Conservation (phyloP, 2,888 invertebrate genomes). For the Caenorhabditis sp. region DNA sequence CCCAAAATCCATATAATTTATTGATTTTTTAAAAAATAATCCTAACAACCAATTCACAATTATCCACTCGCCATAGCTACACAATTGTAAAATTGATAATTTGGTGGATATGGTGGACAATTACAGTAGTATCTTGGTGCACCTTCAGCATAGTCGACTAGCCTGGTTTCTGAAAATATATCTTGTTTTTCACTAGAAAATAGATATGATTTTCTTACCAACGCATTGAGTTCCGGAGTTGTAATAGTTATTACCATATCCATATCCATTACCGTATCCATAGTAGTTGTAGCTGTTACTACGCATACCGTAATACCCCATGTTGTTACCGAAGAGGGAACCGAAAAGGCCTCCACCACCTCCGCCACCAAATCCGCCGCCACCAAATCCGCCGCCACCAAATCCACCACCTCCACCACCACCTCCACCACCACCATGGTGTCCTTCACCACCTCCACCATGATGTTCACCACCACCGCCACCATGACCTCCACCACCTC, state of each 20-base stretch:
- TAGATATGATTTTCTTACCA: not conserved
- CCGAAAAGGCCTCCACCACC: not conserved
- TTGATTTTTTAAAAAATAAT: too few species aligned
- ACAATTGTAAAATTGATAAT: conserved; percentile 24
- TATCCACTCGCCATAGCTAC: conserved; percentile 7
- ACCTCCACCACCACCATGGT: too few species aligned
- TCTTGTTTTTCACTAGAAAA: not conserved
- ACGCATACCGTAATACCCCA: not conserved
- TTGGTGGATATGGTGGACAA: conserved; percentile 31
- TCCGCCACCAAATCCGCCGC: not conserved
- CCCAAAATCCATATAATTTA: too few species aligned
- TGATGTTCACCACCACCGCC: not conserved
- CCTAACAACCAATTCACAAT: not conserved
- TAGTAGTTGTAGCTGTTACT: conserved; percentile 1
- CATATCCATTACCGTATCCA: not conserved
- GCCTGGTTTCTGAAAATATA: conserved; percentile 8
- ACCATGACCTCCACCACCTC: conserved; percentile 1
- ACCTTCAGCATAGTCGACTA: conserved; percentile 15
- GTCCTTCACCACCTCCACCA: conserved; percentile 10
- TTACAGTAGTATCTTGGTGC: conserved; percentile 23
- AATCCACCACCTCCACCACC: too few species aligned
- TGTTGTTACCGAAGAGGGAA: too few species aligned
- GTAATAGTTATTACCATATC: not conserved
- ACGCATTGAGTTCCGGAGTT: not conserved
- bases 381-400: too few species aligned